A percentile compares a stretch with the other conserved stretches of the same genome.
Evolutionary conservation across 1,140 invertebrate species (phyloP).

Genomic region (Armadillidium nasatum): DNA sequence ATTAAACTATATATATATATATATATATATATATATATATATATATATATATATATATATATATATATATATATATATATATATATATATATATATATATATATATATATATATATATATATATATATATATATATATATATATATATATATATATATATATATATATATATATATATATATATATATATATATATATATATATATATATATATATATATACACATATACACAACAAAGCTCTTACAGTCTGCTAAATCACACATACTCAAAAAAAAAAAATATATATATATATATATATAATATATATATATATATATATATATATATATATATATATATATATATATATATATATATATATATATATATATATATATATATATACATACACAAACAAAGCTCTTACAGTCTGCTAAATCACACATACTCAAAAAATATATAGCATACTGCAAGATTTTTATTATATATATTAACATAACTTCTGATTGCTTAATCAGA

Average conservation of each 20-base stretch:
- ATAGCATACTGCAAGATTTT: too few relatives aligned
- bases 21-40: conserved; percentile 13
- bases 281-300: not conserved
- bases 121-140: not conserved
- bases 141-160: not conserved
- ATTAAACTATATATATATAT: not conserved
- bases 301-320: not conserved
- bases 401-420: too few relatives aligned
- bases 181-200: conserved; percentile 14
- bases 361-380: too few relatives aligned
- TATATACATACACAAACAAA: too few relatives aligned
- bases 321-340: not conserved
- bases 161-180: not conserved
- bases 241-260: too few relatives aligned
- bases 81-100: conserved; percentile 6
- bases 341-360: conserved; percentile 6
- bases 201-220: not conserved
- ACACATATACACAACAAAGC: too few relatives aligned
- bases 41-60: not conserved
- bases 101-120: conserved; percentile 15
- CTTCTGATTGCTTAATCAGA: too few relatives aligned
- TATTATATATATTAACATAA: too few relatives aligned
- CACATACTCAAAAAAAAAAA: not conserved
- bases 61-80: not conserved
- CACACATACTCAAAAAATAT: too few relatives aligned